phyloP scores from a whole-genome alignment of 1,140 invertebrate species.

The Stenopsyche tienmushanensis region DNA sequence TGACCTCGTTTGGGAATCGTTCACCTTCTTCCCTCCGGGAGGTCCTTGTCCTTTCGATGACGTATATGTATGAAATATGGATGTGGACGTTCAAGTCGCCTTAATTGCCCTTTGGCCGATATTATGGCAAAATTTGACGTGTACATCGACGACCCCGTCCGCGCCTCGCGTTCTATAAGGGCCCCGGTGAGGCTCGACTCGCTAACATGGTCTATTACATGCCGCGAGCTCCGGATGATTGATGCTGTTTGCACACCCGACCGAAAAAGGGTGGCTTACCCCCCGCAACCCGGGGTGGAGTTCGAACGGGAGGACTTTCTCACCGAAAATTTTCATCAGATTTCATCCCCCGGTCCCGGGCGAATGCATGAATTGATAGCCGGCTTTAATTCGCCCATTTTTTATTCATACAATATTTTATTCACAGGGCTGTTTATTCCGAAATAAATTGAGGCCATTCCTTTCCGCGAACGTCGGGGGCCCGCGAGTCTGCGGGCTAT shows the following conservation, averaged over 20 bases:
- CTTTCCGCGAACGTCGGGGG: background rate
- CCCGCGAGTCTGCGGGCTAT: background rate
- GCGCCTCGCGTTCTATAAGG: background rate
- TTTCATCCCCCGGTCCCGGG: background rate
- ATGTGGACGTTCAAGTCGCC: too few species aligned
- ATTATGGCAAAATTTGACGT: background rate
- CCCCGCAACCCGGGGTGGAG: background rate
- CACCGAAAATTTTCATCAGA: background rate
- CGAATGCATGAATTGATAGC: slow-evolving; percentile 30
- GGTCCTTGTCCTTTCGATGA: too few species aligned
- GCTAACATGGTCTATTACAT: slow-evolving; percentile 31
- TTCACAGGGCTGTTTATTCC: slow-evolving; percentile 27
- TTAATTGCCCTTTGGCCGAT: background rate
- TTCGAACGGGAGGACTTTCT: background rate
- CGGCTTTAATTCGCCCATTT: slow-evolving; percentile 35
- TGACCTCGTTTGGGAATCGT: too few species aligned
- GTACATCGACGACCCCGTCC: background rate
- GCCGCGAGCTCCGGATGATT: slow-evolving; percentile 33
- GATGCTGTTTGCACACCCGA: slow-evolving; percentile 33
- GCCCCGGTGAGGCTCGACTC: background rate
- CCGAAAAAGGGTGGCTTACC: background rate
- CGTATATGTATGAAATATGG: too few species aligned
- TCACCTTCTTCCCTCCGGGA: too few species aligned
- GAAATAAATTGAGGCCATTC: slow-evolving; percentile 30
- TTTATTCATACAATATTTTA: slow-evolving; percentile 35